These are phyloP conservation scores for Drosophila picticornis DNA, from an alignment of 2,888 invertebrate genomes.

Conservation along the genomic window DNA sequence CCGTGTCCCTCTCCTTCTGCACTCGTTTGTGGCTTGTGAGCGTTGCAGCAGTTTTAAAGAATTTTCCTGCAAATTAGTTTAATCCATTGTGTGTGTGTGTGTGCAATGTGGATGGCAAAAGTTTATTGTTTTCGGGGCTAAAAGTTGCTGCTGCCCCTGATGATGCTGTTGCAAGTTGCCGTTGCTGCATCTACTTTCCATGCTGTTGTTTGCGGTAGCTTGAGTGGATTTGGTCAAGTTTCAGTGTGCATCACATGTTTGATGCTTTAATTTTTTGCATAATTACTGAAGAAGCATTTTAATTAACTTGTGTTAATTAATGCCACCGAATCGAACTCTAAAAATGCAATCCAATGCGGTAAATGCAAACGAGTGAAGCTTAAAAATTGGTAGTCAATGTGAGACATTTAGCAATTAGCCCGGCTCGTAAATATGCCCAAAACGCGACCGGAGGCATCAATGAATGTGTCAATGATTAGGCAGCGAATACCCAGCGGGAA, in stretches of 20 bases:
- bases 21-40: slow-evolving; percentile 19
- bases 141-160: slow-evolving; percentile 34
- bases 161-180: slow-evolving; percentile 31
- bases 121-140: slow-evolving; percentile 64
- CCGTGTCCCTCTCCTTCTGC: background rate
- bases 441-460: slow-evolving; percentile 65
- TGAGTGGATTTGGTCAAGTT: slow-evolving; percentile 42
- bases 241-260: slow-evolving; percentile 25
- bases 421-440: slow-evolving; percentile 68
- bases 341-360: background rate
- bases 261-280: slow-evolving; percentile 16
- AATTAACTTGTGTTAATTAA: slow-evolving; percentile 27
- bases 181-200: slow-evolving; percentile 2
- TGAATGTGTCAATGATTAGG: slow-evolving; percentile 79
- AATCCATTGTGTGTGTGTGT: slow-evolving; percentile 51
- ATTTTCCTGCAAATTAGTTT: slow-evolving; percentile 78
- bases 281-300: slow-evolving; percentile 23
- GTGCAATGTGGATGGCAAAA: slow-evolving; percentile 42
- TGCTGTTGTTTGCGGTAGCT: slow-evolving; percentile 39
- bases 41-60: slow-evolving; percentile 62
- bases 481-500: slow-evolving; percentile 13
- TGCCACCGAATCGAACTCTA: slow-evolving; percentile 3
- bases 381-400: slow-evolving; percentile 10
- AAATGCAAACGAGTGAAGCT: slow-evolving; percentile 12
- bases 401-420: slow-evolving; percentile 56